Base-by-base conservation (phyloP, 2,888 invertebrate genomes). In the Cyrtodaria siliqua region DNA sequence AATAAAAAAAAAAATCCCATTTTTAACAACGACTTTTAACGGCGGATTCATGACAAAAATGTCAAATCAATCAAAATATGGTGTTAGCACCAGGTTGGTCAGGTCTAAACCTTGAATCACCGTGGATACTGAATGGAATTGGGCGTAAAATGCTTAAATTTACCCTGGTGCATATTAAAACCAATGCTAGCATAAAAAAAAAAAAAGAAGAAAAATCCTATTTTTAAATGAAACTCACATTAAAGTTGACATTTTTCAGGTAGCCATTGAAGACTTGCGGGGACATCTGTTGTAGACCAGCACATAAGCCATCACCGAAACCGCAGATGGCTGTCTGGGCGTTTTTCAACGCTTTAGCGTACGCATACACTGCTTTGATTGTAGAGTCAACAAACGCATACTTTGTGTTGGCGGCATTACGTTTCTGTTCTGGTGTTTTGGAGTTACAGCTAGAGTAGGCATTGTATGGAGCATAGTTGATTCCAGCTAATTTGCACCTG, bases 301-400 rank as follows among this genome's bases (percentile, higher is more conserved):
- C 49, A 62, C 91, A 91, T 6, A 86, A 29, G 0, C 72, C 55
- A 2, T 52, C 6, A 1, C 47, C 53, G 12, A 33, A 33, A 1
- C 85, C 83, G 76, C 90, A 88, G 1, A 53, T 68, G 16, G 44
- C 60, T 6, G 2, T 0, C 27, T 89, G 89, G 1, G 89, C 88
- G 1, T 52, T 61, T 52, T 82, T 80, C 27, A 91, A 53, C 0
- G 89, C 89, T 47, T 82, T 86, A 0, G 90, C 91, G 64, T 86
- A 91, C 1, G 90, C 85, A 73, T 85, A 89, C 12, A 91, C 86
- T 14, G 90, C 87, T 42, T 85, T 77, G 27, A 92, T 86, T 0
- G 88, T 85, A 16, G 86, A 70, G 27, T 89, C 89, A 0, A 88
- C 86, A 50, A 63, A 86, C 0, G 82, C 63, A 18, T 69, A 82